Conservation (phyloP, 2,888 invertebrate genomes). For the Onchidella celtica region DNA sequence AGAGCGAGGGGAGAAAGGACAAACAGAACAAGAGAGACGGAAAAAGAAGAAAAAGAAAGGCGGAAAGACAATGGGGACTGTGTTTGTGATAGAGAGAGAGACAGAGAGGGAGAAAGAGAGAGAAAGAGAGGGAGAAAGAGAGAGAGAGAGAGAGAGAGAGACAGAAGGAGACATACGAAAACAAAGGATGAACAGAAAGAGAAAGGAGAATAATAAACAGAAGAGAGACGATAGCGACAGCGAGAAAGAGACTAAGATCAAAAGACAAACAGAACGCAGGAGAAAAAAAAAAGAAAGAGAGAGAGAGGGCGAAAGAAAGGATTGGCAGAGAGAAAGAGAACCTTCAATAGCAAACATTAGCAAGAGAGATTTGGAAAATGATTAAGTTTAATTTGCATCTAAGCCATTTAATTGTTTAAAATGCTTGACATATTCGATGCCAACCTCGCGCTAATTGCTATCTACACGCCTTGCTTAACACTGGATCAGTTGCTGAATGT, state of each 20-base stretch:
- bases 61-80: background rate
- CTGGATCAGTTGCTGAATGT: too few relatives aligned
- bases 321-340: too few relatives aligned
- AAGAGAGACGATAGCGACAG: background rate
- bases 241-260: conserved; percentile 3
- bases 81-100: background rate
- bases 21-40: conserved; percentile 7
- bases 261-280: background rate
- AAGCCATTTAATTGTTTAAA: too few relatives aligned
- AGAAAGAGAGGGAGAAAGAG: conserved; percentile 14
- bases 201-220: conserved; percentile 1
- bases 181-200: background rate
- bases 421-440: too few relatives aligned
- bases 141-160: background rate
- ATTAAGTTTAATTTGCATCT: too few relatives aligned
- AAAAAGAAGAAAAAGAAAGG: background rate
- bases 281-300: background rate
- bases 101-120: conserved; percentile 35
- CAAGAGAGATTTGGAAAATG: too few relatives aligned
- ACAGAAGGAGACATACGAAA: conserved; percentile 19
- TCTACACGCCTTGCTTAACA: too few relatives aligned
- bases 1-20: background rate
- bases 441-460: too few relatives aligned
- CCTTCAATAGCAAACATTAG: too few relatives aligned
- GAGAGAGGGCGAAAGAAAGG: conserved; percentile 3